These are phyloP conservation scores for Pachyramphus minor DNA, from an alignment of 2,113 vertebrate genomes.

Conservation along the genomic window DNA sequence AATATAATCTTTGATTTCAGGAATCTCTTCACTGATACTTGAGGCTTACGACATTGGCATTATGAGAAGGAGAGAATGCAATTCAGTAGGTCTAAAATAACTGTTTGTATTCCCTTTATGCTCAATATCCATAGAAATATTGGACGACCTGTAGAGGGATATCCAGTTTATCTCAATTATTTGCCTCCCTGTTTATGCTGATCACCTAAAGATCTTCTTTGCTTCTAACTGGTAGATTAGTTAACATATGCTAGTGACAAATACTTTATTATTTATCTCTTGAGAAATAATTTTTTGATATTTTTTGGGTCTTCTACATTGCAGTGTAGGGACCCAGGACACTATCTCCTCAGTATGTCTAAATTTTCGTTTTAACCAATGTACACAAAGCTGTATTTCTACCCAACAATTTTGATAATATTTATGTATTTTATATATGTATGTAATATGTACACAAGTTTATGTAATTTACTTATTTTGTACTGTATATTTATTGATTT, in stretches of 20 bases:
- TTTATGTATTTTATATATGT: not conserved
- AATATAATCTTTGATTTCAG: not conserved
- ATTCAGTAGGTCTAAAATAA: not conserved
- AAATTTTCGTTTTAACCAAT: not conserved
- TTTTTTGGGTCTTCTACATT: not conserved
- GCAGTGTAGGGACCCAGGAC: not conserved
- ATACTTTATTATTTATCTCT: too few relatives aligned
- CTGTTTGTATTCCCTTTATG: not conserved
- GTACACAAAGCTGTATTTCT: not conserved
- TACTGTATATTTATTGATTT: not conserved
- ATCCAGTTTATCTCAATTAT: not conserved
- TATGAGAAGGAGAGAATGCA: not conserved
- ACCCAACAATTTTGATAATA: not conserved
- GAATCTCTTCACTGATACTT: not conserved
- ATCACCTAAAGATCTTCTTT: not conserved
- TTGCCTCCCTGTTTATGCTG: not conserved
- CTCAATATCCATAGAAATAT: not conserved
- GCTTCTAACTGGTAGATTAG: not conserved
- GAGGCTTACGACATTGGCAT: not conserved
- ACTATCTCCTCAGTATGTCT: not conserved
- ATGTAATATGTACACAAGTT: not conserved
- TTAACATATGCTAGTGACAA: not conserved
- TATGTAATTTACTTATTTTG: not conserved
- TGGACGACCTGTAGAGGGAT: not conserved
- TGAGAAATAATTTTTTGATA: too few relatives aligned